A percentile compares a stretch with the other conserved stretches of the same genome.
Evolutionary conservation across 2,888 invertebrate species (phyloP).

Genomic region (Epinotia brunnichana): DNA sequence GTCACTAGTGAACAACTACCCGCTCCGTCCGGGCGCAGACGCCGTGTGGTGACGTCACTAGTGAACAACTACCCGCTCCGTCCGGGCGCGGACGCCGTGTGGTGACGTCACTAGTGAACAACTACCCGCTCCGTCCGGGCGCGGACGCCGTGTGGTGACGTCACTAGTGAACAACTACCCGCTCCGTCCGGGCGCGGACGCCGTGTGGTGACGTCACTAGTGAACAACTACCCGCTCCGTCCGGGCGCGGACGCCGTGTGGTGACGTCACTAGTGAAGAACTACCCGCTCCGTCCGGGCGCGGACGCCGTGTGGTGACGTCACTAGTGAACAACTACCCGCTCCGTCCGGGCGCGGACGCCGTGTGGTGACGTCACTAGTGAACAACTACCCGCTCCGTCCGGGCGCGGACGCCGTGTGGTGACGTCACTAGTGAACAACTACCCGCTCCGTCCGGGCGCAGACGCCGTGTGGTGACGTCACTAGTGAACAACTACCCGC

Average conservation of each 20-base stretch:
- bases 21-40: background rate
- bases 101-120: background rate
- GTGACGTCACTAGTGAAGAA: background rate
- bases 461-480: background rate
- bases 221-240: background rate
- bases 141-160: conserved; percentile 1
- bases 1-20: background rate
- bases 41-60: background rate
- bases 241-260: background rate
- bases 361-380: background rate
- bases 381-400: background rate
- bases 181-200: background rate
- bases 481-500: background rate
- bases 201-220: background rate
- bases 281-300: background rate
- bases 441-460: background rate
- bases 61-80: background rate
- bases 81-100: background rate
- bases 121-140: background rate
- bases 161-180: background rate
- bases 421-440: background rate
- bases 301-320: background rate
- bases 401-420: background rate
- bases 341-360: background rate
- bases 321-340: background rate